Base-by-base conservation (phyloP, 2,888 invertebrate genomes). In the Idaea dimidiata region DNA sequence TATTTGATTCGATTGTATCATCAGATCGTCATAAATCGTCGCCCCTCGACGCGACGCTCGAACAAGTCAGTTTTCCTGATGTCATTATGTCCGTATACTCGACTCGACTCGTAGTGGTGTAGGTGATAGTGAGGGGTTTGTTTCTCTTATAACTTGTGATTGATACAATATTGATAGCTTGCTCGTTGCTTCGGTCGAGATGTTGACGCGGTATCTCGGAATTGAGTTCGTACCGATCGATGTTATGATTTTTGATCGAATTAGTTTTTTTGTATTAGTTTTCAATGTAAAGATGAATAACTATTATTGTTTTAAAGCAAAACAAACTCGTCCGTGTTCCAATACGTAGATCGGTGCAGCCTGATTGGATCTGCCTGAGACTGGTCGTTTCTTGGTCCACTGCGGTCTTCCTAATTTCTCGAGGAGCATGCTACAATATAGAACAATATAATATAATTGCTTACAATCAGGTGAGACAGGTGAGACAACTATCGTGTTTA, bases 1-100 rank as follows among this genome's bases (percentile, higher is more conserved):
- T 90, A 91, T 91, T 90, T 90, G 90, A 91, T 91, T 90, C 88
- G 91, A 90, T 90, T 88, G 91, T 91, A 91, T 91, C 91, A 90
- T 90, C 90, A 88, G 89, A 88, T 83, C 83, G 87, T 91, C 90
- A 91, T 91, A 91, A 90, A 91, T 91, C 88, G 81, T 73, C 74
- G 63, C 74, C 79, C 76, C 78, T 55, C 68, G 65, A 64, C 68
- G 66, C 63, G 60, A 54, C 59, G 54, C 61, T 10, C 59, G 24
- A 24, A 59, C 59, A 32, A 18, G 59, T 61, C 79, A 86, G 79
- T 82, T 86, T 87, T 87, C 87, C 88, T 86, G 86, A 87, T 84
- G 83, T 85, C 86, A 88, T 89, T 88, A 89, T 84, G 85, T 86
- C 84, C 83, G 75, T 81, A 78, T n/a, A n/a, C n/a, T n/a, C n/a